Evolutionary conservation across 2,113 vertebrate genomes (phyloP).

Genomic region (Chloropsis hardwickii): DNA sequence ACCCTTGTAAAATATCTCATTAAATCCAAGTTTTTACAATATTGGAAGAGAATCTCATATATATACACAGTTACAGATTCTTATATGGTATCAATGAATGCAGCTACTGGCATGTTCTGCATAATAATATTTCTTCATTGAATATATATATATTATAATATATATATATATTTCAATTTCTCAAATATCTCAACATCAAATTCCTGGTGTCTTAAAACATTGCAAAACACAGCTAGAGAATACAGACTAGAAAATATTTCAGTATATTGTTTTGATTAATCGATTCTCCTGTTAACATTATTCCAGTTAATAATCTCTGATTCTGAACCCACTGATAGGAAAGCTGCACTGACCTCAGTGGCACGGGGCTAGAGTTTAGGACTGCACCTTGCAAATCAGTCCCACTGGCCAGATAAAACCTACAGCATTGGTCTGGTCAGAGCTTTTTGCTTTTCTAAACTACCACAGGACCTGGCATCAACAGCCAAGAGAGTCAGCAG

Average conservation of each 20-base stretch:
- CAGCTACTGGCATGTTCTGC: not conserved
- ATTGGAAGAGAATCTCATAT: not conserved
- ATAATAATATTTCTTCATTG: not conserved
- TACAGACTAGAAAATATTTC: not conserved
- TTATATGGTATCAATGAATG: not conserved
- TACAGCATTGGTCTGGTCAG: not conserved
- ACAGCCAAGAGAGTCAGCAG: not conserved
- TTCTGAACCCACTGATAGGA: not conserved
- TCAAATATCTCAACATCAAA: not conserved
- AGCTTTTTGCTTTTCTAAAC: not conserved
- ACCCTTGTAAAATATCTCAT: not conserved
- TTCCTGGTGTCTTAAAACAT: not conserved
- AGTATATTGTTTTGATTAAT: not conserved
- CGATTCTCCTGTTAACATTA: not conserved
- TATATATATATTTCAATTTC: not conserved
- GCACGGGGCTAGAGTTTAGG: rapidly evolving
- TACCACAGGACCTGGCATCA: not conserved
- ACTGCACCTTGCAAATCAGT: not conserved
- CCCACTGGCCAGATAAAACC: not conserved
- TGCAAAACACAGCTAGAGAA: not conserved
- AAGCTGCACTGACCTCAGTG: not conserved
- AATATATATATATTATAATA: not conserved
- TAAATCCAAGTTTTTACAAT: not conserved
- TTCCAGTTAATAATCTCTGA: not conserved
- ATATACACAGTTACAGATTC: not conserved